Percentiles rank a stretch among this genome's conserved stretches.
These are phyloP conservation scores for Galago senegalensis DNA, from an alignment of 2,797 vertebrate species.

Conservation along the genomic window DNA sequence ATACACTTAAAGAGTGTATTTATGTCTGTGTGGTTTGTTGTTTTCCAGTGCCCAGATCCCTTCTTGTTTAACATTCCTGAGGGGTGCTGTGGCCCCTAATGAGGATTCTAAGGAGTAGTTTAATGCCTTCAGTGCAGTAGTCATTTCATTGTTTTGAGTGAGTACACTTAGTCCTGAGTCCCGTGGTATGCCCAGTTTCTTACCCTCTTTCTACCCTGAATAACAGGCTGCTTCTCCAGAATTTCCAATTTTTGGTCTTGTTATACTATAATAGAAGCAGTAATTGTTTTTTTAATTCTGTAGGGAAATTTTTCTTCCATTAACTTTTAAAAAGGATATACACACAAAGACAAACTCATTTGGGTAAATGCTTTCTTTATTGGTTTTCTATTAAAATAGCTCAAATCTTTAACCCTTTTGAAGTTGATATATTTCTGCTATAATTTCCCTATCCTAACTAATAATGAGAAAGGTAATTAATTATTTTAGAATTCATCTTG, in stretches of 20 bases:
- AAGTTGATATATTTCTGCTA: slow-evolving; percentile 3
- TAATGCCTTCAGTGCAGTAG: slow-evolving; percentile 17
- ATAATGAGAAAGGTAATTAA: not conserved
- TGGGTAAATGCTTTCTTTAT: slow-evolving; percentile 67
- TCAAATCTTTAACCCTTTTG: slow-evolving; percentile 58
- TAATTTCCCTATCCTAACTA: slow-evolving; percentile 41
- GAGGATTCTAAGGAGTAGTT: slow-evolving; percentile 51
- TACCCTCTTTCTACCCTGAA: slow-evolving; percentile 44
- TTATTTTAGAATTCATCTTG: slow-evolving; percentile 42
- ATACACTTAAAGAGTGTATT: slow-evolving; percentile 48
- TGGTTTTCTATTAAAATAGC: slow-evolving; percentile 64
- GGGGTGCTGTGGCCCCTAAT: not conserved
- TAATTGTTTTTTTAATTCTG: slow-evolving; percentile 59
- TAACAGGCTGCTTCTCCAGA: slow-evolving; percentile 47
- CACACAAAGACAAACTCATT: slow-evolving; percentile 24
- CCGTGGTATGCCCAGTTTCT: slow-evolving; percentile 13
- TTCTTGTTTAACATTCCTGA: slow-evolving; percentile 61
- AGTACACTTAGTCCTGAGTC: slow-evolving; percentile 20
- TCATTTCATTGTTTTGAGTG: slow-evolving; percentile 53
- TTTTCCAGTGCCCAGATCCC: slow-evolving; percentile 14
- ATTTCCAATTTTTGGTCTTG: slow-evolving; percentile 56
- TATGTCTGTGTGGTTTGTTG: not conserved
- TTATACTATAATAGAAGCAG: slow-evolving; percentile 59
- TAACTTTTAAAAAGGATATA: slow-evolving; percentile 48
- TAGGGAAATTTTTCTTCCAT: slow-evolving; percentile 69